Percentiles rank a stretch among this genome's conserved stretches.
Conservation (phyloP, 2,797 vertebrate species). For the Schizopygopsis pylzovi region DNA sequence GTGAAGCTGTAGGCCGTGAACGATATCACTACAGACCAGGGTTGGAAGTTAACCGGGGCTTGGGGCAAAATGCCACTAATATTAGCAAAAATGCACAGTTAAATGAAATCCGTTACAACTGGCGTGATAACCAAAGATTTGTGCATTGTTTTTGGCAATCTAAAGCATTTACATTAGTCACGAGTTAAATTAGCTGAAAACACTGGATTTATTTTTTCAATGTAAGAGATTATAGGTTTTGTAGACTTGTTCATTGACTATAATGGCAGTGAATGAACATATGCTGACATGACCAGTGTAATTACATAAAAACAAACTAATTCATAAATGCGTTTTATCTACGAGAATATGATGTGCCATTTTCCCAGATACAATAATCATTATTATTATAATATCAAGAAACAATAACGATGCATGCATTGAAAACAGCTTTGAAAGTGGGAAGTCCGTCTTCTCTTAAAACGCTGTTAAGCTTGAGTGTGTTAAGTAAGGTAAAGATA, state of each 20-base stretch:
- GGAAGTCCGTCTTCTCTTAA: background rate
- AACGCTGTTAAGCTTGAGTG: background rate
- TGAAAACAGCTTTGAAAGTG: background rate
- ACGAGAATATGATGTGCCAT: too few relatives aligned
- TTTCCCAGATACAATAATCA: too few relatives aligned
- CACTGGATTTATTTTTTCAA: too few relatives aligned
- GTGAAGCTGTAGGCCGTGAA: background rate
- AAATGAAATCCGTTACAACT: background rate
- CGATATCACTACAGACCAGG: background rate
- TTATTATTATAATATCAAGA: too few relatives aligned
- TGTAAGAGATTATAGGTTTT: too few relatives aligned
- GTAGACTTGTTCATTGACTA: too few relatives aligned
- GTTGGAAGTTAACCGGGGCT: background rate
- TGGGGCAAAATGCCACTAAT: background rate
- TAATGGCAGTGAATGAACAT: too few relatives aligned
- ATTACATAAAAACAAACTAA: too few relatives aligned
- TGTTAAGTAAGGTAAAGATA: background rate
- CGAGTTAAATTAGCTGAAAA: too few relatives aligned
- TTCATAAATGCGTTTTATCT: background rate
- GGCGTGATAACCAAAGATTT: background rate
- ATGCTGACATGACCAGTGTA: too few relatives aligned
- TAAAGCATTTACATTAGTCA: background rate
- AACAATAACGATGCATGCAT: too few relatives aligned
- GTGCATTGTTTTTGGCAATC: too few relatives aligned
- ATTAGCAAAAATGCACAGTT: background rate